These are phyloP conservation scores for Byasa hedistus DNA, from an alignment of 2,888 invertebrate genomes.

Conservation along the genomic window DNA sequence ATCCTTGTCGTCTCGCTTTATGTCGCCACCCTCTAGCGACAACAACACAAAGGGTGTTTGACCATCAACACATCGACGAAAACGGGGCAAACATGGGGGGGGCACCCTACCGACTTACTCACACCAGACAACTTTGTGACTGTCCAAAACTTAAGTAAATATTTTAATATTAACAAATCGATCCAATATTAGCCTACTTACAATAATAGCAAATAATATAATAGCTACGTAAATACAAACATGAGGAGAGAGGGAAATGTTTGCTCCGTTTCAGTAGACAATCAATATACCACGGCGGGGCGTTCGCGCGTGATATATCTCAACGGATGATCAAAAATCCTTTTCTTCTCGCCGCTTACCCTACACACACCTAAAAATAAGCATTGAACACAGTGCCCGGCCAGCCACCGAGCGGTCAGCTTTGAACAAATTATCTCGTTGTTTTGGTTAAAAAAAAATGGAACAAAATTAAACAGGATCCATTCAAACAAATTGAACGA, in stretches of 20 bases:
- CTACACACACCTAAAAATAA: constrained; percentile 78
- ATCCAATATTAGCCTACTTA: neutral
- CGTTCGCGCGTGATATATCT: constrained; percentile 65
- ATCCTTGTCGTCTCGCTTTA: constrained; percentile 91
- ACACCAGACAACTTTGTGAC: neutral
- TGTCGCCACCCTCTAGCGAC: constrained; percentile 81
- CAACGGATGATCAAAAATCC: constrained; percentile 85
- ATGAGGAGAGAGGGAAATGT: constrained; percentile 46
- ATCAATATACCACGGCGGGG: constrained; percentile 64
- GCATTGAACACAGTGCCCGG: constrained; percentile 68
- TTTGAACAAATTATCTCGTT: constrained; percentile 76
- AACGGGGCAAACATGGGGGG: constrained; percentile 75
- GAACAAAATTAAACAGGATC: too few relatives aligned
- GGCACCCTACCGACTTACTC: constrained; percentile 24
- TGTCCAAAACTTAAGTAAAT: neutral
- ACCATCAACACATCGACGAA: constrained; percentile 81
- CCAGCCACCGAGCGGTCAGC: constrained; percentile 58
- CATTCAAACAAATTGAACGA: constrained; percentile 35
- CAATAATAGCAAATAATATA: too few relatives aligned
- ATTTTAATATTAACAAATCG: neutral
- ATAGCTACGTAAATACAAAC: too few relatives aligned
- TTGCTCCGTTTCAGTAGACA: constrained; percentile 77
- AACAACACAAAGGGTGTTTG: constrained; percentile 87
- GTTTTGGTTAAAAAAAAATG: constrained; percentile 48
- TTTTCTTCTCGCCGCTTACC: constrained; percentile 76